Conservation (phyloP, 2,797 vertebrate species). For the Liasis olivaceus region DNA sequence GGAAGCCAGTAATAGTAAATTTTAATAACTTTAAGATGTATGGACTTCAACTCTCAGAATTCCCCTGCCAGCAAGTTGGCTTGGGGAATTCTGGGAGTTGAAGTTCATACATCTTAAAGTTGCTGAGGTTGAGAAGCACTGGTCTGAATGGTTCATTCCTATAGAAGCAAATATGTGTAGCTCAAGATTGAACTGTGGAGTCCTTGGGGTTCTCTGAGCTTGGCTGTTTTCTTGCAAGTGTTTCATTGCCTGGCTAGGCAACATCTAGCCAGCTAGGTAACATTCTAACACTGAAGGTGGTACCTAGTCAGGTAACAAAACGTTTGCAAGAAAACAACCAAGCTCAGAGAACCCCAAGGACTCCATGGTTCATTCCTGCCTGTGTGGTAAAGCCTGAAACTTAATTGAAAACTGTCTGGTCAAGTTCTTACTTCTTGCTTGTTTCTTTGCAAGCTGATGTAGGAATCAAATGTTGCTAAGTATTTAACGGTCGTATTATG, state of each 20-base stretch:
- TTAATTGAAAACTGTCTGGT: background rate
- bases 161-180: too few relatives aligned
- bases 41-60: background rate
- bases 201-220: too few relatives aligned
- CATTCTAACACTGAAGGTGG: too few relatives aligned
- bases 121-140: background rate
- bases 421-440: background rate
- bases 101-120: background rate
- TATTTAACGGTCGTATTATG: background rate
- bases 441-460: background rate
- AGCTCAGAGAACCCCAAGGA: too few relatives aligned
- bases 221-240: too few relatives aligned
- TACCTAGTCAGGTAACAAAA: too few relatives aligned
- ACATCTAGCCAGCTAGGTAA: too few relatives aligned
- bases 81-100: background rate
- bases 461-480: background rate
- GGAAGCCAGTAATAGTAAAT: conserved; percentile 13
- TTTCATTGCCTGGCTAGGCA: too few relatives aligned
- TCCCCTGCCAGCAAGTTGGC: too few relatives aligned
- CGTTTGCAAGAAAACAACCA: too few relatives aligned
- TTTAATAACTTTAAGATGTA: background rate
- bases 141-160: background rate
- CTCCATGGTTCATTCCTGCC: background rate
- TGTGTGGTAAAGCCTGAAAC: background rate
- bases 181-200: too few relatives aligned